Conservation (phyloP, 2,888 invertebrate genomes). For the Phragmatobia fuliginosa region DNA sequence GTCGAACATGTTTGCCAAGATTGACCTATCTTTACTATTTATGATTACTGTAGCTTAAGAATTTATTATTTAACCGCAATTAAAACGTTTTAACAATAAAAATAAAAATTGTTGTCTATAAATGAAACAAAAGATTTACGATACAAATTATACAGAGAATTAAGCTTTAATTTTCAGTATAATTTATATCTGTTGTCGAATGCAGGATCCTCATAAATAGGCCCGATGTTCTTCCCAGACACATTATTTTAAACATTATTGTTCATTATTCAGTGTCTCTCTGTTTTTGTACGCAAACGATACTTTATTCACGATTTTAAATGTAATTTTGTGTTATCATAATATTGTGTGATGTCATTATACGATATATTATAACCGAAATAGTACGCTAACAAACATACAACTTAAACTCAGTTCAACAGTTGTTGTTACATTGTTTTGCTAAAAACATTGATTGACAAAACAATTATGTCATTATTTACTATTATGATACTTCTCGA, state of each 20-base stretch:
- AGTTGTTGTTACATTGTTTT: background rate
- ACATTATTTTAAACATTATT: background rate
- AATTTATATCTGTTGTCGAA: background rate
- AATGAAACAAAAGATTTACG: background rate
- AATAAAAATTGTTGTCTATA: background rate
- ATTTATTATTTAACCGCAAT: too few species aligned
- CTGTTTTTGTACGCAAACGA: background rate
- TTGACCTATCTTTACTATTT: background rate
- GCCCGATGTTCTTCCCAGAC: background rate
- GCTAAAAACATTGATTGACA: background rate
- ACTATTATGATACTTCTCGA: background rate
- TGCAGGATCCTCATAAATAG: background rate
- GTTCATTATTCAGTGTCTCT: background rate
- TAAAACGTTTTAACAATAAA: too few species aligned
- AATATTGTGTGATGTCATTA: background rate
- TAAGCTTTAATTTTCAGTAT: background rate
- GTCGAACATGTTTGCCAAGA: background rate
- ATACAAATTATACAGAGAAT: background rate
- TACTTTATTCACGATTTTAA: background rate
- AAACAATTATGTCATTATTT: slow-evolving; percentile 1
- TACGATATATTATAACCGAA: background rate
- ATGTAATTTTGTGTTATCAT: background rate
- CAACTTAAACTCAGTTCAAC: background rate
- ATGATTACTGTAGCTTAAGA: background rate
- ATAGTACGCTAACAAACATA: background rate